phyloP scores from a whole-genome alignment of 1,140 invertebrate genomes.

The Bombyx mori region DNA sequence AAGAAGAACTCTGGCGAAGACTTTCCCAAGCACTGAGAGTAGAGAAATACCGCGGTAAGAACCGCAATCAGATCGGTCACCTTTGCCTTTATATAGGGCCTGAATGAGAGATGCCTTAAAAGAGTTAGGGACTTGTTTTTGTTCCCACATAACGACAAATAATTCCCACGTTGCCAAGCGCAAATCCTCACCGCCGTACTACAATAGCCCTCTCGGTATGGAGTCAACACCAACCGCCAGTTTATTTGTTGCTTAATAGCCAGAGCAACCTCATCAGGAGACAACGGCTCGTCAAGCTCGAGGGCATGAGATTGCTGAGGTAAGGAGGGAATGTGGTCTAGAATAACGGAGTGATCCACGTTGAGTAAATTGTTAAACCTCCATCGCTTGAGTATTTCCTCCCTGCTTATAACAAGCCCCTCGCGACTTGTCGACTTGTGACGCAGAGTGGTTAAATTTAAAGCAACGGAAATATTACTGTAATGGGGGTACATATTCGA shows the following conservation, averaged over 20 bases:
- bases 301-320: slow-evolving; percentile 1
- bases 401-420: slow-evolving; percentile 4
- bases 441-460: too few species aligned
- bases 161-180: slow-evolving; percentile 14
- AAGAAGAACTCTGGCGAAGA: not conserved
- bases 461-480: too few species aligned
- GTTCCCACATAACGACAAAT: slow-evolving; percentile 18
- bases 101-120: too few species aligned
- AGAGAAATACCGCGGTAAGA: slow-evolving; percentile 2
- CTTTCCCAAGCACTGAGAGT: not conserved
- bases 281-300: slow-evolving; percentile 12
- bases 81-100: not conserved
- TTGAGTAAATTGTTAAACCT: slow-evolving; percentile 9
- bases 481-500: too few species aligned
- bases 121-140: slow-evolving; percentile 4
- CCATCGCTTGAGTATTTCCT: slow-evolving; percentile 10
- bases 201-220: slow-evolving; percentile 16
- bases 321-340: slow-evolving; percentile 6
- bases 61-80: not conserved
- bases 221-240: slow-evolving; percentile 17
- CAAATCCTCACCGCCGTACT: slow-evolving; percentile 18
- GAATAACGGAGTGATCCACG: slow-evolving; percentile 9
- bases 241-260: slow-evolving; percentile 14
- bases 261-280: slow-evolving; percentile 5
- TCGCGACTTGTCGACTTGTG: not conserved